A percentile compares a stretch with the other conserved stretches of the same genome.
These are phyloP conservation scores for Pseudomyrmex gracilis DNA, from an alignment of 1,140 invertebrate genomes.

Conservation along the genomic window DNA sequence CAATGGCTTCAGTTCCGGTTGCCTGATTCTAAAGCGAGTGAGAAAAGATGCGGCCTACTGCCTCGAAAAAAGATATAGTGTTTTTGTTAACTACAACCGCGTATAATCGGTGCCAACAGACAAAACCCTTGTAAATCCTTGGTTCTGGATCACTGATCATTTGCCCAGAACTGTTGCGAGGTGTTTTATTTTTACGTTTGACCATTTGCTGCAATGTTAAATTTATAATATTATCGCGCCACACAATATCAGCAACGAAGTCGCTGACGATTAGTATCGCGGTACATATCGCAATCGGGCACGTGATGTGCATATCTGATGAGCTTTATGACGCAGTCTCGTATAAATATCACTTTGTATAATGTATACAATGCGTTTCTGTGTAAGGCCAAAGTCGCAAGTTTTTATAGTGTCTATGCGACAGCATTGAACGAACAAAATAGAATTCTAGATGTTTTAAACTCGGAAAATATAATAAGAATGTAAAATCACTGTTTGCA, in stretches of 20 bases:
- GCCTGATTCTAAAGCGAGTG: neutral
- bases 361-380: constrained; percentile 7
- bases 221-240: constrained; percentile 5
- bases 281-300: neutral
- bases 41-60: neutral
- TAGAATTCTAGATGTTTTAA: too few species aligned
- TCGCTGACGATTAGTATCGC: neutral
- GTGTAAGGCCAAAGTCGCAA: neutral
- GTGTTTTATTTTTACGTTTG: constrained; percentile 40
- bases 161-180: constrained; percentile 51
- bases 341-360: constrained; percentile 32
- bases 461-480: too few species aligned
- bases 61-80: constrained; percentile 7
- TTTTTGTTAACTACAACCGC: constrained; percentile 20
- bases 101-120: constrained; percentile 5
- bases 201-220: neutral
- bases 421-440: neutral
- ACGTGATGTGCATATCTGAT: constrained; percentile 20
- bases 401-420: neutral
- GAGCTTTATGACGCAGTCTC: constrained; percentile 14
- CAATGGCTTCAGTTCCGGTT: constrained; percentile 18
- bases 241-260: neutral
- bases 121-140: constrained; percentile 33
- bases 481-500: too few species aligned
- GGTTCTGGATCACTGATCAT: constrained; percentile 50